Evolutionary conservation across 2,888 invertebrate species (phyloP), one percentile per base, ranked within the genome.

Genomic region (Cynaeus angustus): DNA sequence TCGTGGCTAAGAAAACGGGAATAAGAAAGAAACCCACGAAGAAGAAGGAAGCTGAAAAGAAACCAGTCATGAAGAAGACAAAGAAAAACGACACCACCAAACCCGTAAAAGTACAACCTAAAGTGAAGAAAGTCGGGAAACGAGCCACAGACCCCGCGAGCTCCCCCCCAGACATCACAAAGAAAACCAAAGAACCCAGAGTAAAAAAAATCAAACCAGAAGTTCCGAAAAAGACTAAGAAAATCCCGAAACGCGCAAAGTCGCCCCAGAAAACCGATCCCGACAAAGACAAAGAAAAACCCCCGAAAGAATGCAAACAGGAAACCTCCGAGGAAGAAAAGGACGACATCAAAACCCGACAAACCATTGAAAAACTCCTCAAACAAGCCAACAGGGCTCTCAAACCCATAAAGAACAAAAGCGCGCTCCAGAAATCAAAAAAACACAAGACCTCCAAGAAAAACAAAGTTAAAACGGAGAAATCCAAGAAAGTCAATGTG

Each of bases 211-310:
- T 58, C 43, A 71, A 69, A 71, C 37, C 56, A 4, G 64, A 71
- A 58, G 37, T 52, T 26, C 14, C 46, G 28, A 64, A 45, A 62
- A 67, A 73, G 67, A 41, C 64, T 8, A 64, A 64, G 37, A 64
- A 53, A 14, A 14, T 53, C 16, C 12, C 53, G 69, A 68, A 59
- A 33, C 10, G 67, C 55, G 33, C 7, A 33, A 10, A 59, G 28
- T 50, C 41, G 50, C 50, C 65, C 62, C 81, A 78, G 70, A 84
- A 84, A 70, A 80, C 81, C n/a, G 73, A 71, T 70, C 83, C 81
- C 75, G 62, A 79, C 13, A 84, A 83, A 30, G 73, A 75, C 28
- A 85, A 83, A 72, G 79, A 76, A 67, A 76, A 77, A 28, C 9
- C 61, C 78, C n/a, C 82, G 80, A 12, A 81, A 78, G 66, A 81